Evolutionary conservation across 2,888 invertebrate genomes (phyloP).

Genomic region (Pammene fasciana): DNA sequence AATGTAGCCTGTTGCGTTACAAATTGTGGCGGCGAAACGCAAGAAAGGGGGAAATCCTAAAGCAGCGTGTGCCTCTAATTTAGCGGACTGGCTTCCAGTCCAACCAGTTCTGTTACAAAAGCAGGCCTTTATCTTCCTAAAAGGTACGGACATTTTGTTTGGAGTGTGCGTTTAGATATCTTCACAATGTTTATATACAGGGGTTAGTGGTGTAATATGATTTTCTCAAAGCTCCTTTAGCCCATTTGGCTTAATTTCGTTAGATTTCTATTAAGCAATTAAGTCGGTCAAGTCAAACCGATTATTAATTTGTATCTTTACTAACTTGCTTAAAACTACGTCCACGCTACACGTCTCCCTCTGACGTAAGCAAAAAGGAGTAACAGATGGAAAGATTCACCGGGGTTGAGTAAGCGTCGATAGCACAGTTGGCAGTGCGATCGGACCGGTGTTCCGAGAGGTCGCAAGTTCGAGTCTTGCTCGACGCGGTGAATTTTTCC

Average conservation of each 20-base stretch:
- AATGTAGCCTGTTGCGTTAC: constrained; percentile 69
- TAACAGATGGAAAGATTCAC: no score
- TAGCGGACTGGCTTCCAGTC: constrained; percentile 62
- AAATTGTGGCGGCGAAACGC: constrained; percentile 66
- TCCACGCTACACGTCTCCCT: no score
- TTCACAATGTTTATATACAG: constrained; percentile 19
- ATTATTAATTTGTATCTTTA: no score
- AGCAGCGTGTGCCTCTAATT: constrained; percentile 64
- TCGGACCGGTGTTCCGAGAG: no score
- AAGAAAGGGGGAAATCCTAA: constrained; percentile 70
- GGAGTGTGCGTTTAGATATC: constrained; percentile 47
- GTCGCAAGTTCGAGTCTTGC: no score
- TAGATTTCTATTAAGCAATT: no score
- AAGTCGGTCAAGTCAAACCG: no score
- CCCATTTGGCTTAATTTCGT: not conserved
- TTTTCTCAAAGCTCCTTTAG: not conserved
- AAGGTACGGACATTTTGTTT: constrained; percentile 57
- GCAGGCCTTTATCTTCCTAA: constrained; percentile 57
- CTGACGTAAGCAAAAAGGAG: no score
- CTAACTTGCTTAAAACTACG: no score
- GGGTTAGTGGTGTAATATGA: not conserved
- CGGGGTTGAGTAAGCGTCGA: no score
- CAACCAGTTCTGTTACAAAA: constrained; percentile 71
- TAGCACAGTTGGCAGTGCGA: no score
- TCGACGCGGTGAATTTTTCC: no score